These are phyloP conservation scores for Drosophila erecta DNA, from an alignment of 1,140 invertebrate species.

Conservation along the genomic window DNA sequence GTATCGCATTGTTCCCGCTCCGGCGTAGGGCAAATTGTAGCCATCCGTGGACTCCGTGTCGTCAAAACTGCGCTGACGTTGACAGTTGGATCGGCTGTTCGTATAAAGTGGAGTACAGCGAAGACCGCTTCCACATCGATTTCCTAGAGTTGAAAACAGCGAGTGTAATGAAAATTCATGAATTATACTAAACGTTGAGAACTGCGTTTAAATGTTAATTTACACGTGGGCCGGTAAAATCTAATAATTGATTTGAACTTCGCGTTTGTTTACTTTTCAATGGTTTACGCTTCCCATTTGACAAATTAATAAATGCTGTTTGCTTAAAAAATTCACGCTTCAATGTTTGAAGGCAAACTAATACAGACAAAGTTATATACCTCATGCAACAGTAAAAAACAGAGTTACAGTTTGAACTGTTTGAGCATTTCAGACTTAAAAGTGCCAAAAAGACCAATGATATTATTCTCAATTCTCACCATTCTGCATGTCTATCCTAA, in stretches of 20 bases:
- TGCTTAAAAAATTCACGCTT: neutral
- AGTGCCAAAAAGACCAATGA: neutral
- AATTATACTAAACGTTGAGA: neutral
- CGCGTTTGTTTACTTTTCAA: neutral
- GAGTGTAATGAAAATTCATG: neutral
- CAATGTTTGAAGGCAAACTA: neutral
- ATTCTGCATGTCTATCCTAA: slow-evolving; percentile 82
- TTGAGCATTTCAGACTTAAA: too few relatives aligned
- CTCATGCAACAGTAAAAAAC: neutral
- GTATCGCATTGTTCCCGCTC: slow-evolving; percentile 67
- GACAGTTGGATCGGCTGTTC: slow-evolving; percentile 62
- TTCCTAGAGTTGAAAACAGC: slow-evolving; percentile 31
- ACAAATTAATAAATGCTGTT: neutral
- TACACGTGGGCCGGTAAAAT: neutral
- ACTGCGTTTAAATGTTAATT: neutral
- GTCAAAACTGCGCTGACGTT: slow-evolving; percentile 82
- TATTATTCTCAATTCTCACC: slow-evolving; percentile 32
- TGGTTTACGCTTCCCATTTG: neutral
- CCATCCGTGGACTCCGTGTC: slow-evolving; percentile 84
- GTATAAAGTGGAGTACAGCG: slow-evolving; percentile 60
- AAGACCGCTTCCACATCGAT: slow-evolving; percentile 63
- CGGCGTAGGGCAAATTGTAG: slow-evolving; percentile 69
- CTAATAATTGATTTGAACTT: neutral
- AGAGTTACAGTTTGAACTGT: too few relatives aligned
- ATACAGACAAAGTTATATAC: neutral